phyloP scores from a whole-genome alignment of 2,888 invertebrate species.

The Desoria tigrina region DNA sequence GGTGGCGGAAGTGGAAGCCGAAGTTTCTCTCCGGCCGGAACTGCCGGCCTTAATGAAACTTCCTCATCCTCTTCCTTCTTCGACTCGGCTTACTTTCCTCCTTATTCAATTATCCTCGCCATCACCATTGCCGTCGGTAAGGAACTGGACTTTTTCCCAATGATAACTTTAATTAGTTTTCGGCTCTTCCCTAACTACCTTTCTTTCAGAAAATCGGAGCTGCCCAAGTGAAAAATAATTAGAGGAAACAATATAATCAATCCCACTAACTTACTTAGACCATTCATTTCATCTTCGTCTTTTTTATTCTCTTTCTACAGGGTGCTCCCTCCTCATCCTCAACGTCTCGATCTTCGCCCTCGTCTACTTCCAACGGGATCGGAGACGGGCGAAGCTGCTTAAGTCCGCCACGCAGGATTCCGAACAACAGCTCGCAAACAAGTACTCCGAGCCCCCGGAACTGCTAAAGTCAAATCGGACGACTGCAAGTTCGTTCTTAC shows the following conservation, averaged over 20 bases:
- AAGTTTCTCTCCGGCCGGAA: slow-evolving; percentile 6
- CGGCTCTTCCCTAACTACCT: too few species aligned
- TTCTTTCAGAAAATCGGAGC: too few species aligned
- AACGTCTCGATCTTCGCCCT: slow-evolving; percentile 82
- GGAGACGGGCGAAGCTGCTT: slow-evolving; percentile 73
- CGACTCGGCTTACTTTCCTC: slow-evolving; percentile 65
- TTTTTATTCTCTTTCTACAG: slow-evolving; percentile 55
- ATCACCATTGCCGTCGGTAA: slow-evolving; percentile 88
- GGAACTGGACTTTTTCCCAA: neutral
- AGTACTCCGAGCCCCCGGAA: slow-evolving; percentile 49
- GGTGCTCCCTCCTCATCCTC: slow-evolving; percentile 75
- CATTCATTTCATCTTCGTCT: neutral
- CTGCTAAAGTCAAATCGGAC: slow-evolving; percentile 49
- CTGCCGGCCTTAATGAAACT: slow-evolving; percentile 36
- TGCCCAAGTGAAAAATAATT: slow-evolving; percentile 11
- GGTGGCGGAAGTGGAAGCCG: neutral
- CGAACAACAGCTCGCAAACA: slow-evolving; percentile 17
- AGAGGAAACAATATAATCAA: slow-evolving; percentile 11
- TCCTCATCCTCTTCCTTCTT: slow-evolving; percentile 27
- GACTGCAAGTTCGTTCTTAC: slow-evolving; percentile 47
- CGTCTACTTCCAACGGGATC: slow-evolving; percentile 77
- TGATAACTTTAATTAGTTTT: neutral
- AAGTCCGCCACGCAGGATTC: slow-evolving; percentile 25
- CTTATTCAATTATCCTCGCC: slow-evolving; percentile 85
- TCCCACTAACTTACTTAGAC: neutral